Percentiles rank a stretch among this genome's conserved stretches.
These are phyloP conservation scores for Amphiprion percula DNA, from an alignment of 2,113 vertebrate species.

Conservation along the genomic window DNA sequence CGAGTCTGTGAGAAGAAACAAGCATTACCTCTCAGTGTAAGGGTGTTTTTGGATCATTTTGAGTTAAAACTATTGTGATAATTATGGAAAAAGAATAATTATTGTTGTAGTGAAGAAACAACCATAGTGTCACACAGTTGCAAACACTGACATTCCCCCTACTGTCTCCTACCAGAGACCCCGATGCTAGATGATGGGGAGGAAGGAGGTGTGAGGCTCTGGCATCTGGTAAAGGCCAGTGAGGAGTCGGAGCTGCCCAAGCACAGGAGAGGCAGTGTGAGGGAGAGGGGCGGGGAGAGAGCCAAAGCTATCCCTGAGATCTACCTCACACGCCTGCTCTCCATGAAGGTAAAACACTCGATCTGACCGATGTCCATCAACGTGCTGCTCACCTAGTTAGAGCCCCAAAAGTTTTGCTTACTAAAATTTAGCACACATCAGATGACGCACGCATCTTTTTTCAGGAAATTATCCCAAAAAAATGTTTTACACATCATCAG, in stretches of 20 bases:
- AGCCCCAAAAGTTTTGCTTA: not conserved
- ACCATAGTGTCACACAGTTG: too few relatives aligned
- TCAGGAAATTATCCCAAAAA: not conserved
- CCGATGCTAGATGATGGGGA: conserved; percentile 97
- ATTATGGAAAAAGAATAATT: too few relatives aligned
- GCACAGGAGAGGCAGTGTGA: conserved; percentile 92
- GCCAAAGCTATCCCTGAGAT: conserved; percentile 98
- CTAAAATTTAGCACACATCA: not conserved
- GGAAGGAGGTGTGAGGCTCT: conserved; percentile 94
- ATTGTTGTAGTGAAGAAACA: too few relatives aligned
- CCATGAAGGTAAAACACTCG: conserved; percentile 90
- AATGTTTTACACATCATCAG: too few relatives aligned
- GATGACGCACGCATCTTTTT: not conserved
- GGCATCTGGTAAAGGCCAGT: conserved; percentile 97
- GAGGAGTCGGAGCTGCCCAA: conserved; percentile 95
- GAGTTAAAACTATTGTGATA: too few relatives aligned
- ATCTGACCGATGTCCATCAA: not conserved
- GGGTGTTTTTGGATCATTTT: too few relatives aligned
- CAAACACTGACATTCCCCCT: too few relatives aligned
- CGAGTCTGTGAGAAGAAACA: too few relatives aligned
- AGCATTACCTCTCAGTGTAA: not conserved
- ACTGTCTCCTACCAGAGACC: conserved; percentile 86
- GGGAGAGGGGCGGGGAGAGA: conserved; percentile 93
- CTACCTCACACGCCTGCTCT: conserved; percentile 96
- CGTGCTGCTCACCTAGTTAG: not conserved